A percentile compares a stretch with the other conserved stretches of the same genome.
Evolutionary conservation across 2,113 vertebrate genomes (phyloP).

Genomic region (Neodon shergylaensis): DNA sequence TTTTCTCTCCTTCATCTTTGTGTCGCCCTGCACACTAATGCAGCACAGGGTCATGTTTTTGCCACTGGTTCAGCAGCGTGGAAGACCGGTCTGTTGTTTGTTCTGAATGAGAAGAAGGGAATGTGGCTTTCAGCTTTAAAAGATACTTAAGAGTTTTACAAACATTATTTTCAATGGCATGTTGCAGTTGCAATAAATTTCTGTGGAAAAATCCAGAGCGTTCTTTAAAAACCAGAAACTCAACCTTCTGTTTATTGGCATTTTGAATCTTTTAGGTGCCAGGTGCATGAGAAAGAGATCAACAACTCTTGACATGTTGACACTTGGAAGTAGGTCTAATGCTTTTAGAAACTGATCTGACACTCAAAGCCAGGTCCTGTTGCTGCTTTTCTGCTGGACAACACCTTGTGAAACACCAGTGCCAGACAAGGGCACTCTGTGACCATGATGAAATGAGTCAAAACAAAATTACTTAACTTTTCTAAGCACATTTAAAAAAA

Average conservation of each 20-base stretch:
- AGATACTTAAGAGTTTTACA: neutral
- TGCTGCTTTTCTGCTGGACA: conserved; percentile 1
- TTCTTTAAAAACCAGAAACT: conserved; percentile 32
- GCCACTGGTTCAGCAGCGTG: neutral
- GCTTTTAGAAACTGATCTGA: conserved; percentile 24
- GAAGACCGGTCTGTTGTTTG: neutral
- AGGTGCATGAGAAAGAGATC: conserved; percentile 20
- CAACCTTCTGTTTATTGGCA: conserved; percentile 45
- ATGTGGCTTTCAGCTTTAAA: conserved; percentile 18
- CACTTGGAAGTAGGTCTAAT: neutral
- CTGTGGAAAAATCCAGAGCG: neutral
- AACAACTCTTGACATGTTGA: neutral
- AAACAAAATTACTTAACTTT: conserved; percentile 29
- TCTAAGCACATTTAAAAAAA: conserved; percentile 11
- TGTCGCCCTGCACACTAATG: neutral
- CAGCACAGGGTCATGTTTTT: neutral
- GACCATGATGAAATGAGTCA: conserved; percentile 27
- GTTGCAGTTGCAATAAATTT: neutral
- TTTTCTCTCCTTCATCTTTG: conserved; percentile 26
- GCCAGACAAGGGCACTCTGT: conserved; percentile 8
- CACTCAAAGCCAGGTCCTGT: neutral
- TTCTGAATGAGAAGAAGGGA: neutral
- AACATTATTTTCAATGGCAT: conserved; percentile 23
- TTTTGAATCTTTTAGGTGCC: neutral
- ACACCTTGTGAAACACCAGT: neutral